Conservation (phyloP, 37 sponge, comb jelly and placozoan genomes). For the Chondrilla cf. caribensis region DNA sequence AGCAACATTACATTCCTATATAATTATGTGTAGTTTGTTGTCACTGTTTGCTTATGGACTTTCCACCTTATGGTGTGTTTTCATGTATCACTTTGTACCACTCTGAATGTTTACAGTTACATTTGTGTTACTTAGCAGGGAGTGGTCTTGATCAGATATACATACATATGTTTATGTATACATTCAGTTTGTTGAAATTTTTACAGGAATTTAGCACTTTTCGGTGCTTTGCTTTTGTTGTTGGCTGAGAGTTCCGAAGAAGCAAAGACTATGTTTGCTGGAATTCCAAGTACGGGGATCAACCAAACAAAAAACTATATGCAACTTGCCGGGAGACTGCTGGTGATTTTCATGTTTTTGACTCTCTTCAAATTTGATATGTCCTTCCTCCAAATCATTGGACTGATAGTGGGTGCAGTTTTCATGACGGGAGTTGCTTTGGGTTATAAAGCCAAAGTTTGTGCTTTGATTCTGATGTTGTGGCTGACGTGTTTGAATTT, state of each 20-base stretch:
- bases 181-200: too few species aligned
- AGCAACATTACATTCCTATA: too few species aligned
- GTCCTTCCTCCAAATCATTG: constrained; percentile 59
- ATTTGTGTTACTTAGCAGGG: too few species aligned
- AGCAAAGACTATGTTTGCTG: constrained; percentile 96
- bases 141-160: too few species aligned
- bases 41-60: too few species aligned
- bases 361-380: constrained; percentile 87
- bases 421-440: constrained; percentile 85
- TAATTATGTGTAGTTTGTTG: too few species aligned
- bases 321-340: constrained; percentile 92
- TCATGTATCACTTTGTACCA: too few species aligned
- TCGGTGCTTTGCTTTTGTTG: constrained; percentile 87
- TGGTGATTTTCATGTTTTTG: constrained; percentile 97
- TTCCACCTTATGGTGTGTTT: too few species aligned
- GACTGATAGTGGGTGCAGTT: constrained; percentile 60
- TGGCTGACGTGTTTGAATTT: constrained; percentile 75
- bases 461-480: constrained; percentile 83
- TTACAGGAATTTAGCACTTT: constrained; percentile 84
- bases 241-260: constrained; percentile 89
- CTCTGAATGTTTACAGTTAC: too few species aligned
- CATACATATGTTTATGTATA: too few species aligned
- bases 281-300: constrained; percentile 82
- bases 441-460: constrained; percentile 95
- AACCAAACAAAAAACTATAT: constrained; percentile 93